Base-by-base conservation (phyloP, 2,888 invertebrate species). In the Lottia gigantea region DNA sequence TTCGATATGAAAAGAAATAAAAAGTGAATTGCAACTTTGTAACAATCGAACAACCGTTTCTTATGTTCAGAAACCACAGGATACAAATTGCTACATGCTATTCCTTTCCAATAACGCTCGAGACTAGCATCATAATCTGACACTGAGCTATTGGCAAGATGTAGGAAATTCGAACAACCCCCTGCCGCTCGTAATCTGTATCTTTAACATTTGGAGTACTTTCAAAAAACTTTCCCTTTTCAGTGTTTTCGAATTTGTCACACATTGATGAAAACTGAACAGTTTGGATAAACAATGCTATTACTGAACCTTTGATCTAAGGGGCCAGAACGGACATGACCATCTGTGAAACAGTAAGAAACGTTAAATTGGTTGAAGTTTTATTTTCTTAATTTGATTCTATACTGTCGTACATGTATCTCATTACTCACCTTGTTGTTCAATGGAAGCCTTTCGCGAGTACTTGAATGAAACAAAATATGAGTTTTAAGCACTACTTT, bases 141-240 rank as follows among this genome's bases (percentile, higher is more conserved):
- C 40, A 40, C 40, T 40, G 40, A 40, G 40, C 40, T 11, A 8
- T 40, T 40, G 40, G 40, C 40, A 40, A 40, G 40, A 40, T 40
- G 40, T 40, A 11, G 40, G 40, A 40, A 40, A 40, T 19, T 55
- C 19, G 23, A 55, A 19, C 19, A 55, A 23, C 0, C 55, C 14
- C 55, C 55, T 19, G 55, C 19, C 15, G 55, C 19, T 19, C 19
- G 3, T 23, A 23, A 55, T 23, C 19, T 55, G 55, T 55, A 55
- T 19, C 8, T 55, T 55, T 23, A 12, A 11, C 55, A 23, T 23
- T 0, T 55, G 12, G 14, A 55, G 55, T 55, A 19, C 12, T 23
- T 55, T 55, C 19, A 23, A 55, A 23, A 55, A 55, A 55, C 23
- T 55, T 55, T 55, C 55, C 55, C n/a, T 19, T 55, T 16, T 55